A percentile compares a stretch with the other conserved stretches of the same genome.
Conservation (phyloP, 2,797 vertebrate genomes). For the Benthosema pterotum region DNA sequence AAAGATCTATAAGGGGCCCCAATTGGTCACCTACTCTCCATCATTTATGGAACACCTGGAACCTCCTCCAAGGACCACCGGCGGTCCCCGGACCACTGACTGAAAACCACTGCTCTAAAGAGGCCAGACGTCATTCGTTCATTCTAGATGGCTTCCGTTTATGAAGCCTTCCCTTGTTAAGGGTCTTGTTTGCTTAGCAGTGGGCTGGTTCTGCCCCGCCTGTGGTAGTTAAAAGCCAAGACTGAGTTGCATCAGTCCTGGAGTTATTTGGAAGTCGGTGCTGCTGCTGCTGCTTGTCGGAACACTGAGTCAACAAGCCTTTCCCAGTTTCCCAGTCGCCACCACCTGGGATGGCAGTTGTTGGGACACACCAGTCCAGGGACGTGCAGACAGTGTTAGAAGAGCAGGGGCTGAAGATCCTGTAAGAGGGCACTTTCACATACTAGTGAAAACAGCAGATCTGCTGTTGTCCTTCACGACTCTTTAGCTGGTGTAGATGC, state of each 20-base stretch:
- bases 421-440: no score
- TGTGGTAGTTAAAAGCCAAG: slow-evolving; percentile 24
- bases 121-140: slow-evolving; percentile 6
- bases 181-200: slow-evolving; percentile 50
- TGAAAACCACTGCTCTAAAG: no score
- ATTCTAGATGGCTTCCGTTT: slow-evolving; percentile 18
- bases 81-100: no score
- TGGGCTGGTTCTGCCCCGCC: slow-evolving; percentile 42
- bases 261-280: background rate
- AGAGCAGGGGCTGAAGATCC: no score
- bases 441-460: no score
- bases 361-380: slow-evolving; percentile 14
- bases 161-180: slow-evolving; percentile 48
- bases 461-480: no score
- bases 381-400: no score
- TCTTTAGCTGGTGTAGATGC: no score
- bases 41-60: no score
- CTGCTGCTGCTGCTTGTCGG: background rate
- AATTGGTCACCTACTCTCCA: no score
- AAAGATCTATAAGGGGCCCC: no score
- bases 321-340: slow-evolving; percentile 36
- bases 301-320: slow-evolving; percentile 15
- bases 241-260: slow-evolving; percentile 24
- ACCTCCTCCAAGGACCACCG: no score
- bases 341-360: slow-evolving; percentile 20